phyloP scores from a whole-genome alignment of 2,113 vertebrate species.

The Sciurus niger region DNA sequence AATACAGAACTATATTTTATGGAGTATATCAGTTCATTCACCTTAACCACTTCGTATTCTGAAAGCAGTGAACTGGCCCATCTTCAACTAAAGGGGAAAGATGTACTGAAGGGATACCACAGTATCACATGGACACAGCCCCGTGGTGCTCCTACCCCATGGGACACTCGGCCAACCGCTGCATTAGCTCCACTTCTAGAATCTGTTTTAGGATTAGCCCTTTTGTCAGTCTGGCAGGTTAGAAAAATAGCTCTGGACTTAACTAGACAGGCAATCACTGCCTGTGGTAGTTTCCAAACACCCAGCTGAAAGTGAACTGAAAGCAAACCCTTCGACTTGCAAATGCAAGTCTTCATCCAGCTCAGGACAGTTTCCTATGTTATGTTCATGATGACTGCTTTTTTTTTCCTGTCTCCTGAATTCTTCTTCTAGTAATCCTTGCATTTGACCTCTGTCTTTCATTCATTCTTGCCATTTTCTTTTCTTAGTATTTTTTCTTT shows the following conservation, averaged over 20 bases:
- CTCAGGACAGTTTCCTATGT: neutral
- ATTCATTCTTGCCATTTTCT: neutral
- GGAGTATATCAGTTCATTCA: neutral
- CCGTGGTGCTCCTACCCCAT: neutral
- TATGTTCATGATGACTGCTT: neutral
- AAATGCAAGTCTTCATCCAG: too few species aligned
- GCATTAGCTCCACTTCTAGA: neutral
- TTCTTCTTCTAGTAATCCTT: constrained; percentile 5
- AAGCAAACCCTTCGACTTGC: neutral
- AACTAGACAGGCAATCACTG: neutral
- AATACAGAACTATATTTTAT: neutral
- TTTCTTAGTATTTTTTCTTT: neutral
- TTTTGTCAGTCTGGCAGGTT: neutral
- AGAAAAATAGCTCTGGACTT: neutral
- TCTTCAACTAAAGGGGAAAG: neutral
- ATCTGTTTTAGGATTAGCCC: neutral
- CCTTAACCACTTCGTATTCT: neutral
- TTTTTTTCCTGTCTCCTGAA: neutral
- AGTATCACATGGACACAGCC: too few species aligned
- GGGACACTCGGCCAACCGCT: neutral
- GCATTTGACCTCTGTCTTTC: neutral
- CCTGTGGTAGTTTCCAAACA: too few species aligned
- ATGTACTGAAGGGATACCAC: neutral
- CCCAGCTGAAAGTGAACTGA: neutral
- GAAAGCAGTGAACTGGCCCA: neutral